Conservation (phyloP, 2,113 vertebrate genomes). For the Chloropsis cyanopogon region DNA sequence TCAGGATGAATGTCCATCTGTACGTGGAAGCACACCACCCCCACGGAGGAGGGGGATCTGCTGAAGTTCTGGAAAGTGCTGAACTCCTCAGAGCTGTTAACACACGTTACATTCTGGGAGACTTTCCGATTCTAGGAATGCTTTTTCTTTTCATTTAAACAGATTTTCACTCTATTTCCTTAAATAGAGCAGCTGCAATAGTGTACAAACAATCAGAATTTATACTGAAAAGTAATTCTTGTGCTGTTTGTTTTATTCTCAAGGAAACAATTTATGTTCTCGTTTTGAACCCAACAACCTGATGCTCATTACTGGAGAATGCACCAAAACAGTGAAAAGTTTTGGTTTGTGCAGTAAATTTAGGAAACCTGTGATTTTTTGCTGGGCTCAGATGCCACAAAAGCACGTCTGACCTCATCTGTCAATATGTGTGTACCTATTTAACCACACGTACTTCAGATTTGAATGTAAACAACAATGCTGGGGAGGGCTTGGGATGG, state of each 20-base stretch:
- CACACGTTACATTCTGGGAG: not conserved
- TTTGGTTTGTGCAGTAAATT: not conserved
- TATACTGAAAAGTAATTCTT: not conserved
- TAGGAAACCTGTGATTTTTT: not conserved
- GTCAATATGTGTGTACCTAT: not conserved
- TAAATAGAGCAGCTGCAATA: not conserved
- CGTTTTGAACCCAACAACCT: not conserved
- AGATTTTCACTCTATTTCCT: not conserved
- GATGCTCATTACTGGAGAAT: not conserved
- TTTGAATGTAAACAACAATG: not conserved
- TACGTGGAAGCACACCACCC: not conserved
- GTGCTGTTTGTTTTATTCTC: not conserved
- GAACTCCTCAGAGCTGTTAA: not conserved
- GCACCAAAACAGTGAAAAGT: not conserved
- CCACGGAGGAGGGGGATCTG: not conserved
- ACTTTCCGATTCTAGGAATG: not conserved
- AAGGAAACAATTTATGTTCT: not conserved
- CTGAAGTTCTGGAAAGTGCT: not conserved
- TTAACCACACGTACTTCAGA: not conserved
- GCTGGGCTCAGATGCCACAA: not conserved
- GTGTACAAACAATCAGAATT: constrained; percentile 7
- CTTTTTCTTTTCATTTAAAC: not conserved
- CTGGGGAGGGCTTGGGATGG: not conserved
- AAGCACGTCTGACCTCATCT: not conserved
- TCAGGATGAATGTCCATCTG: not conserved